These are phyloP conservation scores for Cricetomys ansorgei DNA, from an alignment of 2,113 vertebrate genomes.

Conservation along the genomic window DNA sequence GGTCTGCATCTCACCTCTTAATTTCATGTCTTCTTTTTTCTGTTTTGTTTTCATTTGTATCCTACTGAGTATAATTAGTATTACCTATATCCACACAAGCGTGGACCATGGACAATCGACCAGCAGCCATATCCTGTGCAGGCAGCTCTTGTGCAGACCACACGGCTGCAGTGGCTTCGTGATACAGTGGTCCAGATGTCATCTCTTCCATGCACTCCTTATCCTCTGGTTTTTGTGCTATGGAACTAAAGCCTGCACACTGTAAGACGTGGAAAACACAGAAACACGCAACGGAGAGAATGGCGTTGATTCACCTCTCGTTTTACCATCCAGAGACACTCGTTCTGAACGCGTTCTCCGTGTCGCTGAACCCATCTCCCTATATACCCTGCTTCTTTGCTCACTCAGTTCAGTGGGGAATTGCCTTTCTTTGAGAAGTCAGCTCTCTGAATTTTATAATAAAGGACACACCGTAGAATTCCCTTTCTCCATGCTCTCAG, in stretches of 20 bases:
- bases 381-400: neutral
- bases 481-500: neutral
- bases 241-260: neutral
- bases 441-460: slow-evolving; percentile 33
- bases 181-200: neutral
- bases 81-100: neutral
- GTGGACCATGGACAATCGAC: neutral
- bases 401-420: slow-evolving; percentile 35
- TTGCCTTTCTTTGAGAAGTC: neutral
- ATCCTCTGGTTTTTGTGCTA: neutral
- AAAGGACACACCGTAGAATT: neutral
- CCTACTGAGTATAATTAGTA: neutral
- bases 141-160: neutral
- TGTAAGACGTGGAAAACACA: neutral
- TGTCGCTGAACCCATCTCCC: neutral
- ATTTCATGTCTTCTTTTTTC: neutral
- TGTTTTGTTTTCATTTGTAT: too few species aligned
- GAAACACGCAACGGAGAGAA: neutral
- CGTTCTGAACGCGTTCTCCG: neutral
- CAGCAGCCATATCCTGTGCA: neutral
- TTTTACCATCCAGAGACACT: neutral
- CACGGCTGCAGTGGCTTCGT: too few species aligned
- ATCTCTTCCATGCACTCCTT: neutral
- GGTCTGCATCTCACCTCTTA: neutral
- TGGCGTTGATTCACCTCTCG: neutral